A percentile compares a stretch with the other conserved stretches of the same genome.
phyloP scores from a whole-genome alignment of 35 echinoderm and acorn worm genomes.

The Apostichopus japonicus region DNA sequence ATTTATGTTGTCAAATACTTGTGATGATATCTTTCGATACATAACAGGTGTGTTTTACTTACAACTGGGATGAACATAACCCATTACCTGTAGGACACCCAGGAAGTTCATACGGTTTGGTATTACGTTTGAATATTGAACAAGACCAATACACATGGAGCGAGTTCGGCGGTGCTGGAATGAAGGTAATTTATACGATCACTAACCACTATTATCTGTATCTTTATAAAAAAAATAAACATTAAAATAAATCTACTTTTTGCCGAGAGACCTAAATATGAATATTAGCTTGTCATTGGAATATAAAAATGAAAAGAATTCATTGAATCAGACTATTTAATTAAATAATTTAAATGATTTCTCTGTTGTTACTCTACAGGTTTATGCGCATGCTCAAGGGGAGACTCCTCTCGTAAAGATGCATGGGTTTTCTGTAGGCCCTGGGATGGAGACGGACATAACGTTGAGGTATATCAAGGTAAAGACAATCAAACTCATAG shows the following conservation, averaged over 20 bases:
- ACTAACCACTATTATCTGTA: too few species aligned
- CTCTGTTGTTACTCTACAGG: not conserved
- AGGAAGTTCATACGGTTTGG: not conserved
- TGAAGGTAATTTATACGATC: not conserved
- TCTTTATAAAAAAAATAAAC: too few species aligned
- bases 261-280: too few species aligned
- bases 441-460: slow-evolving; percentile 23
- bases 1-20: too few species aligned
- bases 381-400: slow-evolving; percentile 4
- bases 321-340: too few species aligned
- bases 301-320: too few species aligned
- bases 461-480: not conserved
- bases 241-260: too few species aligned
- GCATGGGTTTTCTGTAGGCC: slow-evolving; percentile 10
- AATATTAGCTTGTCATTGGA: too few species aligned
- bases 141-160: slow-evolving; percentile 45
- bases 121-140: not conserved
- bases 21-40: not conserved
- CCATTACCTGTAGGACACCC: not conserved
- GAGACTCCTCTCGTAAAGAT: slow-evolving; percentile 19
- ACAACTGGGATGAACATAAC: slow-evolving; percentile 11
- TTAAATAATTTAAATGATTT: too few species aligned
- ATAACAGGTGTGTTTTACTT: slow-evolving; percentile 26
- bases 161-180: slow-evolving; percentile 9
- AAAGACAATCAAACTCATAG: not conserved